Evolutionary conservation across 1,140 invertebrate species (phyloP).

Genomic region (Pinna nobilis): DNA sequence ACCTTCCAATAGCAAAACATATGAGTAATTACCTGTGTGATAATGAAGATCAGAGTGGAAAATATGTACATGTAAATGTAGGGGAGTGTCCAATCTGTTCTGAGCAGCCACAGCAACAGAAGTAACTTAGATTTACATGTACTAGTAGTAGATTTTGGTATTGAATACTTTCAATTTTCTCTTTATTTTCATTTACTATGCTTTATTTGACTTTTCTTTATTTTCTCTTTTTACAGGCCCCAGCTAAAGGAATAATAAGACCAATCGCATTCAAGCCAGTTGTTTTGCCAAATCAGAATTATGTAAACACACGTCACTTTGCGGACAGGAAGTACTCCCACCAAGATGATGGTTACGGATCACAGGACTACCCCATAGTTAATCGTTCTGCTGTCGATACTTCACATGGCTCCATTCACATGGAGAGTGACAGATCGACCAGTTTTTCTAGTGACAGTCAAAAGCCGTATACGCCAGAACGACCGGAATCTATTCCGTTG

Average conservation of each 20-base stretch:
- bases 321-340: conserved; percentile 42
- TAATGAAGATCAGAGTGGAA: too few species aligned
- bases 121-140: too few species aligned
- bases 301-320: conserved; percentile 34
- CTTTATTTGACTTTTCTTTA: background rate
- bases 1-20: too few species aligned
- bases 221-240: conserved; percentile 61
- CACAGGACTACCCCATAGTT: conserved; percentile 51
- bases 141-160: too few species aligned
- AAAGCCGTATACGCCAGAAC: conserved; percentile 47
- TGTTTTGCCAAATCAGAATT: conserved; percentile 46
- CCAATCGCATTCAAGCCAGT: conserved; percentile 86
- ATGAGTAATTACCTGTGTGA: too few species aligned
- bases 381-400: conserved; percentile 39
- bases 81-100: too few species aligned
- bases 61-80: too few species aligned
- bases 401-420: conserved; percentile 49
- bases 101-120: too few species aligned
- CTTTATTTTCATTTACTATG: too few species aligned
- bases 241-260: conserved; percentile 81
- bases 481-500: conserved; percentile 55
- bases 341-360: conserved; percentile 59
- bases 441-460: conserved; percentile 58
- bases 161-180: too few species aligned
- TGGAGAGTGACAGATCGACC: conserved; percentile 58